Percentiles rank a stretch among this genome's conserved stretches.
phyloP scores from a whole-genome alignment of 2,113 vertebrate species.

The Microtus oregoni region DNA sequence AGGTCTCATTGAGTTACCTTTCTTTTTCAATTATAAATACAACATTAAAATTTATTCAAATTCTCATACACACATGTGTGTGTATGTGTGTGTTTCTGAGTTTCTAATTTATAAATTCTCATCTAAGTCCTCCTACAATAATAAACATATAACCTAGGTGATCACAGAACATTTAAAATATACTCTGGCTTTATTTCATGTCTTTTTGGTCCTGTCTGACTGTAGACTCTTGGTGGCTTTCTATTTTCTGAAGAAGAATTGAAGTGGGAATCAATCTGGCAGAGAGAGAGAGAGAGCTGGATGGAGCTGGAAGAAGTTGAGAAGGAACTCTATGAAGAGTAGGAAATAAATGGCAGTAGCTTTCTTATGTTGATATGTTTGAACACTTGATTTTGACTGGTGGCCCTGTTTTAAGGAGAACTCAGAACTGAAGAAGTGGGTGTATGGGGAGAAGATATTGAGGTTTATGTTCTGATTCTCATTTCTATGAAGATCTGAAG shows the following conservation, averaged over 20 bases:
- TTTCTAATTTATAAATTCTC: background rate
- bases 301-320: no score
- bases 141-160: background rate
- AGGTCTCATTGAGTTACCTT: background rate
- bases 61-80: background rate
- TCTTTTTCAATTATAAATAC: background rate
- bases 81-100: background rate
- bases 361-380: background rate
- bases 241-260: no score
- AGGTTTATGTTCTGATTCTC: background rate
- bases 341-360: background rate
- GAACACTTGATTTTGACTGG: no score
- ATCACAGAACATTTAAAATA: background rate
- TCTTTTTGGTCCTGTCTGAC: background rate
- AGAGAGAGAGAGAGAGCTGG: no score
- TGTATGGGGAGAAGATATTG: background rate
- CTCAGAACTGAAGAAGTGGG: background rate
- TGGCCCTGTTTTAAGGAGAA: background rate
- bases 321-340: no score
- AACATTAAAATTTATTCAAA: background rate
- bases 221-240: no score
- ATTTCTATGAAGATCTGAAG: background rate
- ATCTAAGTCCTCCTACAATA: accelerated
- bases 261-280: no score
- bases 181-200: background rate